Base-by-base conservation (phyloP, 2,888 invertebrate species). In the Neoascia interrupta region DNA sequence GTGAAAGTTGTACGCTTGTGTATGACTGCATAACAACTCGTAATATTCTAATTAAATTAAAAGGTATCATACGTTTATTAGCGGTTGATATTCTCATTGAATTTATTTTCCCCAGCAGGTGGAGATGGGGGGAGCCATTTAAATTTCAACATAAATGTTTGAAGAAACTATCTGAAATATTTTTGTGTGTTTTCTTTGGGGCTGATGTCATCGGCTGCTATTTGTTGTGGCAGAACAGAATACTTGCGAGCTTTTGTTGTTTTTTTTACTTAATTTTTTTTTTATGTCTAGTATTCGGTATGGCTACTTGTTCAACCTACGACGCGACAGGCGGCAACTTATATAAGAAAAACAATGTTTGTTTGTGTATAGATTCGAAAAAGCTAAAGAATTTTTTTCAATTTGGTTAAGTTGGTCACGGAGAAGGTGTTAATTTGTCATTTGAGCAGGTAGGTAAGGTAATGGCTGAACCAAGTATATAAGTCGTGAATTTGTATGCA, bases 181-280 rank as follows among this genome's bases (percentile, higher is more conserved):
- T 49, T 61, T 51, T 23, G 49, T 11, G 31, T 31, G 3, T n/a
- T n/a, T 43, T 45, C 18, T 58, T 34, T 58, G 8, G 39, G 36
- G 49, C 43, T 75, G 75, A 75, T 75, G 75, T 75, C 69, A 75
- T 56, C 39, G 3, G n/a, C 54, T 11, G 39, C 41, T 15, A 18
- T 54, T 68, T 74, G 43, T 63, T 63, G 63, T 69, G 60, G 11
- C 41, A 8, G 21, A n/a, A n/a, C 16, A 31, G 10, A 49, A 41
- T 39, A 10, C n/a, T 3, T 31, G 1, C n/a, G n/a, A n/a, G n/a
- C 15, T 19, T 41, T 15, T 16, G 16, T 8, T 26, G 10, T 15
- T 18, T 6, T n/a, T 31, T 2, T n/a, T 31, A 31, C 21, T 15
- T 47, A 47, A 10, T 10, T 21, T 31, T 37, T 19, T 13, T 23